Evolutionary conservation across 2,797 vertebrate genomes (phyloP), one percentile per base, ranked within the genome.

Genomic region (Paratrypauchen microcephalus): DNA sequence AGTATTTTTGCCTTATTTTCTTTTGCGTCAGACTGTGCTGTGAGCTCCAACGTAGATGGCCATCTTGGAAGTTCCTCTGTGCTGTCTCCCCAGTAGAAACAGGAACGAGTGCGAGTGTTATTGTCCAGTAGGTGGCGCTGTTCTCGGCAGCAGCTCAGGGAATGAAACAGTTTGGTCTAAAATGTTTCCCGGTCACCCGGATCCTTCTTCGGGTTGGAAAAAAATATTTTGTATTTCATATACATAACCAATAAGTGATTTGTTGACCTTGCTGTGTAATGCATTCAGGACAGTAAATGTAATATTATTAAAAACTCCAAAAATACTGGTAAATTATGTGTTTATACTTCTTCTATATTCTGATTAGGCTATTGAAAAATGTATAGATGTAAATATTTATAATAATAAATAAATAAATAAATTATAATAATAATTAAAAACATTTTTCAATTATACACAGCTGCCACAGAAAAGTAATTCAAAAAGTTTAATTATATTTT

Each of bases 61-160:
- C 75, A 72, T 71, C 76, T 68, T 55, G 60, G 28, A 30, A 72
- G 73, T 70, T 70, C 47, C 47, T 63, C 73, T 65, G 61, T 67
- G 47, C 70, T 23, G 76, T 70, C 50, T 83, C 70, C 73, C 66
- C 74, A 69, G 70, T 77, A 72, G 75, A 63, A 74, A 78, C 55
- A 45, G 41, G 41, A 4, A 45, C 41, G 15, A 45, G 41, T 21
- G 71, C 52, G 59, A 62, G 36, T 24, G 59, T 65, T 47, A 52
- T 58, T 70, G 82, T 85, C 67, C 55, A 48, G n/a, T 68, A 48
- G 41, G 23, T 26, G 69, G 74, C 78, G 71, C 75, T 62, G 78
- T 77, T 73, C 65, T 85, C 41, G 84, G 80, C 82, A 82, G 88
- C 85, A 91, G 89, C 89, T 93, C 92, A 91, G 91, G 91, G 88